phyloP scores from a whole-genome alignment of 1,140 invertebrate genomes.

The Meloidogyne floridensis region DNA sequence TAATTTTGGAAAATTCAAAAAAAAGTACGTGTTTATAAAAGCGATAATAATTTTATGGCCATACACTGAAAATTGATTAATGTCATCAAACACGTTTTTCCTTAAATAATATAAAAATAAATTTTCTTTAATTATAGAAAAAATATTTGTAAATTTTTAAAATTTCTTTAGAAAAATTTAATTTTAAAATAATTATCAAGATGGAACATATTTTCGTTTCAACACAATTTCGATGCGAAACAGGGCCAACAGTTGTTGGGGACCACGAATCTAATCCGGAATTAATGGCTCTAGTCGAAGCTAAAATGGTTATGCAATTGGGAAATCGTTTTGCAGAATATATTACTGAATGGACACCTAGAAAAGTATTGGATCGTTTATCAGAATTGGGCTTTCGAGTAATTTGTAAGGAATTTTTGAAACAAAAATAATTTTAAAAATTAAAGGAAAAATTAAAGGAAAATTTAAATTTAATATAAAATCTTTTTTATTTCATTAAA shows the following conservation, averaged over 20 bases:
- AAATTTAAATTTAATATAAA: neutral
- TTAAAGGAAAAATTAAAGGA: neutral
- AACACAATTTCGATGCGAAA: constrained; percentile 37
- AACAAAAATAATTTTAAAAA: neutral
- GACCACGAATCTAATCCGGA: constrained; percentile 34
- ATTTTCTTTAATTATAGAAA: too few species aligned
- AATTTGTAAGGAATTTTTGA: neutral
- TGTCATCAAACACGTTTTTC: too few species aligned
- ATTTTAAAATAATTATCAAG: neutral
- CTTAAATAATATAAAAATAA: too few species aligned
- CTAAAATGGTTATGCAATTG: constrained; percentile 17
- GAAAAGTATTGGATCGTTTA: constrained; percentile 28
- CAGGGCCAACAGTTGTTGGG: constrained; percentile 38
- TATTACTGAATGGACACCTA: constrained; percentile 28
- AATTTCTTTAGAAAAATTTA: too few species aligned
- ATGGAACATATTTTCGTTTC: constrained; percentile 32
- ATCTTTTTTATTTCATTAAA: too few species aligned
- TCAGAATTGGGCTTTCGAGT: constrained; percentile 22
- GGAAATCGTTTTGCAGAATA: constrained; percentile 33
- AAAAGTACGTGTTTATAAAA: too few species aligned
- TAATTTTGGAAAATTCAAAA: too few species aligned
- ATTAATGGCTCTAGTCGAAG: constrained; percentile 27
- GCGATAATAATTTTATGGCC: too few species aligned
- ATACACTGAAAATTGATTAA: too few species aligned
- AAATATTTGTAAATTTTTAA: too few species aligned